Percentiles rank a stretch among this genome's conserved stretches.
These are phyloP conservation scores for Epicauta chinensis DNA, from an alignment of 1,140 invertebrate genomes.

Conservation along the genomic window DNA sequence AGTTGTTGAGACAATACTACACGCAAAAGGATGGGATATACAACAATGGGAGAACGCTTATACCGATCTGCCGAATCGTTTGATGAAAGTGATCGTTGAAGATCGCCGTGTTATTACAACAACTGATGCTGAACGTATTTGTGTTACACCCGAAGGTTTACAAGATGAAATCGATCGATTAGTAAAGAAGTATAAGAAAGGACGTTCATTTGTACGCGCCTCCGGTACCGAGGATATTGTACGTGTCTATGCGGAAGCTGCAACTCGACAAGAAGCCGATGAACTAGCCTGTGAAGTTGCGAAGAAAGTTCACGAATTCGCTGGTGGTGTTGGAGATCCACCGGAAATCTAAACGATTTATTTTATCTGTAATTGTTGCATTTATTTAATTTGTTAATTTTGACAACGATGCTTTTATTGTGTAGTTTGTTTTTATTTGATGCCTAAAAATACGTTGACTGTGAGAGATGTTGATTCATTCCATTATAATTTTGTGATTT, in stretches of 20 bases:
- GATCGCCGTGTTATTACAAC: constrained; percentile 82
- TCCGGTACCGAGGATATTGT: constrained; percentile 98
- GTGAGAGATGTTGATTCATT: too few species aligned
- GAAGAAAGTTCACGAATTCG: constrained; percentile 64
- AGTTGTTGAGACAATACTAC: constrained; percentile 86
- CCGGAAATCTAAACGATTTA: constrained; percentile 30
- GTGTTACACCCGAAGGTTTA: constrained; percentile 71
- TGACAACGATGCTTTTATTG: too few species aligned
- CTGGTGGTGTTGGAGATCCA: constrained; percentile 61
- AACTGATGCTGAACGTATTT: constrained; percentile 76
- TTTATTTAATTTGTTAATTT: too few species aligned
- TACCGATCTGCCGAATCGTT: constrained; percentile 78
- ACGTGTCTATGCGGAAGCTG: constrained; percentile 92
- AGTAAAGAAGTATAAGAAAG: constrained; percentile 61
- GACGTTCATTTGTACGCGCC: constrained; percentile 85
- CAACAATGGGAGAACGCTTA: constrained; percentile 77
- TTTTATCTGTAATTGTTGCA: too few species aligned
- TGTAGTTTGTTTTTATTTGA: too few species aligned
- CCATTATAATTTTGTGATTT: too few species aligned
- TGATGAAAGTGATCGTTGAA: constrained; percentile 81
- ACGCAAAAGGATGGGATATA: constrained; percentile 70
- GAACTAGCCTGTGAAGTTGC: constrained; percentile 71
- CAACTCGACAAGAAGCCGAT: constrained; percentile 64
- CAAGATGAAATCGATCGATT: constrained; percentile 75
- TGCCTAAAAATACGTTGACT: too few species aligned